Evolutionary conservation across 2,113 vertebrate genomes (phyloP).

Genomic region (Corvus hawaiiensis): DNA sequence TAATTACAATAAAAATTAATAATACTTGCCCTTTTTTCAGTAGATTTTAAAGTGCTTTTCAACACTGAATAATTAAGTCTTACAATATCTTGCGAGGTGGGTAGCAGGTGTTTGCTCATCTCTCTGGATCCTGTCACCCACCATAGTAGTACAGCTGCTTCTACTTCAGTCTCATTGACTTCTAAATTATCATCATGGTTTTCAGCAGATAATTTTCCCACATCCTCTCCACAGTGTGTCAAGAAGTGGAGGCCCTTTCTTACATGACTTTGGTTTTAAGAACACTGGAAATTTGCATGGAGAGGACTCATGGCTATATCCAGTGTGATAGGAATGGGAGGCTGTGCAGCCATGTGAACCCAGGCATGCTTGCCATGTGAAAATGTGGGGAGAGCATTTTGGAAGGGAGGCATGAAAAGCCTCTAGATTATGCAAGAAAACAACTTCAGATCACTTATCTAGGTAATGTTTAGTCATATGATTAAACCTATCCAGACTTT

Average conservation of each 20-base stretch:
- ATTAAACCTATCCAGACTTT: not conserved
- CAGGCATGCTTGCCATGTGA: fast-evolving
- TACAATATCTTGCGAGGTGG: slow-evolving; percentile 9
- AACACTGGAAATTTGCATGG: not conserved
- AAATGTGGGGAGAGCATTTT: not conserved
- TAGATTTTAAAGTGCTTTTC: slow-evolving; percentile 46
- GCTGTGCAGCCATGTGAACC: not conserved
- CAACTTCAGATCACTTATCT: not conserved
- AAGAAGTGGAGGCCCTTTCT: not conserved
- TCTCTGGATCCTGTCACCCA: slow-evolving; percentile 19
- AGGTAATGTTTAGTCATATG: not conserved
- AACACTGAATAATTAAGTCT: slow-evolving; percentile 31
- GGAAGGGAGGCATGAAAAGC: not conserved
- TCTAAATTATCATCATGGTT: slow-evolving; percentile 18
- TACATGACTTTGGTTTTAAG: not conserved
- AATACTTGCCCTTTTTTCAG: slow-evolving; percentile 40
- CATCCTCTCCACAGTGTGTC: not conserved
- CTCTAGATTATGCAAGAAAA: not conserved
- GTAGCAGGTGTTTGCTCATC: slow-evolving; percentile 51
- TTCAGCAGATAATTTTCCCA: not conserved
- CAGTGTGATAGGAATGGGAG: not conserved
- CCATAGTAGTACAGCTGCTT: slow-evolving; percentile 32
- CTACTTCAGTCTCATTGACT: slow-evolving; percentile 45
- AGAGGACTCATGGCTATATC: not conserved
- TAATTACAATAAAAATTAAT: slow-evolving; percentile 56